Conservation (phyloP, 2,888 invertebrate species). For the Leptothorax acervorum region DNA sequence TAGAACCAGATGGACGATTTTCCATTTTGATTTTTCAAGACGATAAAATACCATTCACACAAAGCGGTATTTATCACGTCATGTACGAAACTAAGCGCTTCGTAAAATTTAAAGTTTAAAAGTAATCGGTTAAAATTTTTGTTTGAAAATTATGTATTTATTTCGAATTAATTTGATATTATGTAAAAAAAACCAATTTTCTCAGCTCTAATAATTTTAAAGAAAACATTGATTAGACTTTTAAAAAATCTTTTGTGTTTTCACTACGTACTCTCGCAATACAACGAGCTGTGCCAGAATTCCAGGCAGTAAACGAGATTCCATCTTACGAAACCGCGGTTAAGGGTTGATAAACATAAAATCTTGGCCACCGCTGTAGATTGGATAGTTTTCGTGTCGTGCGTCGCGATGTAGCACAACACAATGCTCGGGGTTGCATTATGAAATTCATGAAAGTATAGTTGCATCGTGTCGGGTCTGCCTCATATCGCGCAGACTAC, state of each 20-base stretch:
- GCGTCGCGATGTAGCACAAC: not conserved
- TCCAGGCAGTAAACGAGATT: not conserved
- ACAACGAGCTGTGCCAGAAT: not conserved
- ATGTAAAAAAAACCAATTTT: not conserved
- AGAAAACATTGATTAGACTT: not conserved
- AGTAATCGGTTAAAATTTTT: not conserved
- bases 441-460: slow-evolving; percentile 51
- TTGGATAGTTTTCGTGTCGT: slow-evolving; percentile 11
- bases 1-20: not conserved
- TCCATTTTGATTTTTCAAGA: slow-evolving; percentile 19
- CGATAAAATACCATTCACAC: not conserved
- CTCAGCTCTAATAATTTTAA: not conserved
- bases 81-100: not conserved
- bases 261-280: not conserved
- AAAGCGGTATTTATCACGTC: not conserved
- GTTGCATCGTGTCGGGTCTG: slow-evolving; percentile 17
- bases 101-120: not conserved
- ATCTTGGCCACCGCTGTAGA: not conserved
- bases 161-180: not conserved
- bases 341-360: slow-evolving; percentile 20
- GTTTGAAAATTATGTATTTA: not conserved
- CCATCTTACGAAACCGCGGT: not conserved
- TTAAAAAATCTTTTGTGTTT: not conserved
- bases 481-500: slow-evolving; percentile 60
- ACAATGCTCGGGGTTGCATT: slow-evolving; percentile 32